Base-by-base conservation (phyloP, 2,797 vertebrate species). In the Pteronotus mesoamericanus region DNA sequence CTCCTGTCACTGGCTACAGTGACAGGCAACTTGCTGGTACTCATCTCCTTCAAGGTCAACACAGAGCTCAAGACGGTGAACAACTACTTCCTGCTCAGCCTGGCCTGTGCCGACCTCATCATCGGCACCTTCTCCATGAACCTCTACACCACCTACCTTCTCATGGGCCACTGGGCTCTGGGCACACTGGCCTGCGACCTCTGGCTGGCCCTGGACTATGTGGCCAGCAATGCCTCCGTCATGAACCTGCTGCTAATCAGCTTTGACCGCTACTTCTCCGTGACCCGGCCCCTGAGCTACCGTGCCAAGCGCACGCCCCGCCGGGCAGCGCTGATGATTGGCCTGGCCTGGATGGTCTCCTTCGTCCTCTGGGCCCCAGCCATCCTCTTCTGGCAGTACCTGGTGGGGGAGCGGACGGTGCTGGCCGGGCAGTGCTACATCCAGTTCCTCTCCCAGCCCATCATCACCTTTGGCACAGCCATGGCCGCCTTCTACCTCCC, bases 221-320 rank as follows among this genome's bases (percentile, higher is more conserved):
- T 99, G 59, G 98, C 98, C 74, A 99, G 99, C 98, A 99, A 99
- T 0, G 99, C 99, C 12, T 99, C 99, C 0, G 98, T 99, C 94
- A 99, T 99, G 99, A 99, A 99, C 95, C 98, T 99, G 34, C 97
- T 99, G 91, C 98, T 99, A 61, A 99, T 99, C 97, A 99, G 99
- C 94, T 99, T 99, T 14, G 99, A 99, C 97, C 98, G 99, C 57
- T 99, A 99, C 96, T 98, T 99, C 98, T 99, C 99, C 0, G 98
- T 99, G 89, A 99, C 98, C 2, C 98, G 98, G 26, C 99, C 99
- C 0, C 96, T 99, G 92, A 99, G 98, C 21, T 99, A 99, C 92
- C 97, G 98, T 1, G 98, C 98, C 66, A 99, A 99, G 95, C 98
- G 99, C 89, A 99, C 99, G 0, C 98, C 98, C 0, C 98, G 96